Conservation (phyloP, 2,888 invertebrate genomes). For the Invenusta paracnida region DNA sequence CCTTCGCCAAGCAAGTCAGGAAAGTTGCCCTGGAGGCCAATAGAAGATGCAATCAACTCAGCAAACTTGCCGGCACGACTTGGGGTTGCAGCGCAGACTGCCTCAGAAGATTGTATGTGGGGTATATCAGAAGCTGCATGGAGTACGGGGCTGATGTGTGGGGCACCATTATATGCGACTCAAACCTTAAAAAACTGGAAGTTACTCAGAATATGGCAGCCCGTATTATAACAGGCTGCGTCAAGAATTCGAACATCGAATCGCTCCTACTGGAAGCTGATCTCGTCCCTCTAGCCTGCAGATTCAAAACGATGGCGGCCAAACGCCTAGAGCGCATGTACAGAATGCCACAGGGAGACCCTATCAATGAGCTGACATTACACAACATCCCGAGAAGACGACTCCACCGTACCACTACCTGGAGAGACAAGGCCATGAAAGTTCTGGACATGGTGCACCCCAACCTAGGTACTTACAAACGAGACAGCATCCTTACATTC, state of each 20-base stretch:
- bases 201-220: not conserved
- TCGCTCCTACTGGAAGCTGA: not conserved
- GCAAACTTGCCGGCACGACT: not conserved
- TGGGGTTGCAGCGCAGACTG: not conserved
- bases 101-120: not conserved
- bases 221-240: not conserved
- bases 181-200: not conserved
- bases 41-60: not conserved
- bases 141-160: not conserved
- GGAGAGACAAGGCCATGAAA: not conserved
- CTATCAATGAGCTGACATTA: not conserved
- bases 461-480: not conserved
- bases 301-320: not conserved
- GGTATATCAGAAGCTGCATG: not conserved
- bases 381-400: not conserved
- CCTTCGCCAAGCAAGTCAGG: not conserved
- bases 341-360: not conserved
- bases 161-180: not conserved
- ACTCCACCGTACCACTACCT: not conserved
- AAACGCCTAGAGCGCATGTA: not conserved
- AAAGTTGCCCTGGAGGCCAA: not conserved
- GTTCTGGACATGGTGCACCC: not conserved
- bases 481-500: not conserved
- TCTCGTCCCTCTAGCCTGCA: not conserved
- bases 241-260: not conserved